A percentile compares a stretch with the other conserved stretches of the same genome.
Evolutionary conservation across 1,140 invertebrate genomes (phyloP).

Genomic region (Ceratina japonica): DNA sequence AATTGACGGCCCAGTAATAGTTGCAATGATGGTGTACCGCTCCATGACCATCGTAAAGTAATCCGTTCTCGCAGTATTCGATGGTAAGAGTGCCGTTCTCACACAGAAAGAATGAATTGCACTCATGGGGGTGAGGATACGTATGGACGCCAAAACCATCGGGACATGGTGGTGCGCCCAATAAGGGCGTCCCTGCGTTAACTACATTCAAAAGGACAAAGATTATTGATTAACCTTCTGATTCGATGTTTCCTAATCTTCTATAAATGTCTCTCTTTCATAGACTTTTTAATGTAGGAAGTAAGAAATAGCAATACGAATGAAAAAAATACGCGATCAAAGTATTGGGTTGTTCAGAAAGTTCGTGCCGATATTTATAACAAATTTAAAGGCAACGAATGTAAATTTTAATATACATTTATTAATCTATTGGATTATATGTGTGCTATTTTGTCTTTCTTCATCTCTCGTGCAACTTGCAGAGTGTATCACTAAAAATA

Average conservation of each 20-base stretch:
- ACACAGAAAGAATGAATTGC: constrained; percentile 93
- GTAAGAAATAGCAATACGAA: no score
- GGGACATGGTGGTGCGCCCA: constrained; percentile 82
- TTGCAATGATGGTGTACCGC: constrained; percentile 94
- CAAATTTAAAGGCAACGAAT: no score
- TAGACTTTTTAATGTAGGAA: no score
- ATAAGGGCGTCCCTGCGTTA: constrained; percentile 42
- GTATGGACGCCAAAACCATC: constrained; percentile 86
- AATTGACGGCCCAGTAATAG: constrained; percentile 95
- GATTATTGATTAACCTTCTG: not conserved
- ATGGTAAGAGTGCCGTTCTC: constrained; percentile 93
- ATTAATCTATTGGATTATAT: no score
- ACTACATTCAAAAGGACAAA: constrained; percentile 4
- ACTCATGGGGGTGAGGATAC: constrained; percentile 91
- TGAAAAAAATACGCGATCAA: not conserved
- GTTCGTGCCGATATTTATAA: no score
- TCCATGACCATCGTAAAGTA: constrained; percentile 94
- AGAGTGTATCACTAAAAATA: no score
- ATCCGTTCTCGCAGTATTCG: constrained; percentile 94
- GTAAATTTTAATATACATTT: no score
- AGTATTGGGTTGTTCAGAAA: no score
- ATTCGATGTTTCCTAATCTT: not conserved
- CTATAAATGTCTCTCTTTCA: no score
- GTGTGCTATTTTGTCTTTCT: no score
- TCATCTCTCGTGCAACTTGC: no score